Base-by-base conservation (phyloP, 1,140 invertebrate genomes). In the Aphelenchoides besseyi region DNA sequence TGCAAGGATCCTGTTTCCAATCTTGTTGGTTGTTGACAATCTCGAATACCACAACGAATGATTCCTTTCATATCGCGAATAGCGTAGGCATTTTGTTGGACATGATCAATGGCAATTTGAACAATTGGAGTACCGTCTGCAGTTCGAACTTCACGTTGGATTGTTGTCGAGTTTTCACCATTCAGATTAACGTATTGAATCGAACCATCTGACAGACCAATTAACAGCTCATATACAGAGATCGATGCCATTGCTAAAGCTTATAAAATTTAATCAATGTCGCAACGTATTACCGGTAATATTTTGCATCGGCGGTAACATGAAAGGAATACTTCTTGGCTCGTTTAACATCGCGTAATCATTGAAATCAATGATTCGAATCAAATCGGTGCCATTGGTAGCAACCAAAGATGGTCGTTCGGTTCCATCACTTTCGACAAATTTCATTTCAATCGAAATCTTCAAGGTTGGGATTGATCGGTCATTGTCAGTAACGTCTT, bases 191-290 rank as follows among this genome's bases (percentile, higher is more conserved):
- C 32, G 5, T 30, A 48, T 41, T 69, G 69, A 30, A 78, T 73
- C 3, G 76, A 55, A 1, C 76, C 76, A 71, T 78, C 76, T 0
- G 76, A 78, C 0, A 78, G 53, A 23, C 76, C 76, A 28, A 78
- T 41, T 28, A 78, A 36, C 23, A 78, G 18, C 37, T 76, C 63
- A 0, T 48, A 41, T 2, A 35, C 30, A 16, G 75, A 76, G 23
- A 76, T 2, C 3, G 64, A 23, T 12, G 16, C 36, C 18, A 76
- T 28, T 18, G 75, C 75, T 73, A 18, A 68, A 68, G 26, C 1
- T 26, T 33, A 66, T 16, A 59, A 23, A 52, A 9, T 64, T 64
- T 64, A 8, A 64, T n/a, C n/a, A n/a, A n/a, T n/a, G n/a, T n/a
- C n/a, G n/a, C n/a, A 64, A 64, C 9, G 23, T 23, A 8, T 59